Conservation (phyloP, 2,888 invertebrate genomes). For the Cryptocheilus praepositus region DNA sequence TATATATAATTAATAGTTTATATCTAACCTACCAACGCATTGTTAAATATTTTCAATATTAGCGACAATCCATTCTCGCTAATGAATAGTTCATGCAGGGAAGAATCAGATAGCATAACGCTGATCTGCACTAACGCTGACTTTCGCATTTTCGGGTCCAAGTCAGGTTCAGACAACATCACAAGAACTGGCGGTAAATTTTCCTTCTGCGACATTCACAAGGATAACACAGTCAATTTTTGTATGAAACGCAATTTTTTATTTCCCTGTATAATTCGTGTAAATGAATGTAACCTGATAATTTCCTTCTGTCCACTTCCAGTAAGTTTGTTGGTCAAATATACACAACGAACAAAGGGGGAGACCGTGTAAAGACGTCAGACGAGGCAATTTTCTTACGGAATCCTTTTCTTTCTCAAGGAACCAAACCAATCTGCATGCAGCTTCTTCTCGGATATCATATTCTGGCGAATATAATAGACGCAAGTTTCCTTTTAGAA, state of each 20-base stretch:
- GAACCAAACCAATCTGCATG: constrained; percentile 76
- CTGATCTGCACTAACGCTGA: constrained; percentile 82
- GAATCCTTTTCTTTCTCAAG: constrained; percentile 75
- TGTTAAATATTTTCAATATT: constrained; percentile 75
- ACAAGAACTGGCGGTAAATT: constrained; percentile 73
- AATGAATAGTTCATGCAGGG: constrained; percentile 79
- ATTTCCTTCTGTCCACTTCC: constrained; percentile 63
- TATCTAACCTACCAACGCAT: constrained; percentile 66
- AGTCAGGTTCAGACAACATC: constrained; percentile 66
- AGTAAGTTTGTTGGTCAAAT: constrained; percentile 61
- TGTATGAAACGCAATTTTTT: not conserved
- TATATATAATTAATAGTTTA: no score
- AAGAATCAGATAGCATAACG: constrained; percentile 81
- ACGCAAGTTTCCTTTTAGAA: constrained; percentile 76
- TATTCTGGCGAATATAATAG: constrained; percentile 74
- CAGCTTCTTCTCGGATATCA: constrained; percentile 75
- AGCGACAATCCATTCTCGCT: constrained; percentile 78
- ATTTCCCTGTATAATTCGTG: constrained; percentile 14
- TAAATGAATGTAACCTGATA: constrained; percentile 61
- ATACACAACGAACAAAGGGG: constrained; percentile 74
- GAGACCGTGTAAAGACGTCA: constrained; percentile 75
- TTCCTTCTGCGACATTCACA: constrained; percentile 71
- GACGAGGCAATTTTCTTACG: constrained; percentile 73
- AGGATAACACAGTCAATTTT: not conserved
- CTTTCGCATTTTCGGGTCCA: constrained; percentile 82